Evolutionary conservation across 2,888 invertebrate genomes (phyloP).

Genomic region (Elysia crispata): DNA sequence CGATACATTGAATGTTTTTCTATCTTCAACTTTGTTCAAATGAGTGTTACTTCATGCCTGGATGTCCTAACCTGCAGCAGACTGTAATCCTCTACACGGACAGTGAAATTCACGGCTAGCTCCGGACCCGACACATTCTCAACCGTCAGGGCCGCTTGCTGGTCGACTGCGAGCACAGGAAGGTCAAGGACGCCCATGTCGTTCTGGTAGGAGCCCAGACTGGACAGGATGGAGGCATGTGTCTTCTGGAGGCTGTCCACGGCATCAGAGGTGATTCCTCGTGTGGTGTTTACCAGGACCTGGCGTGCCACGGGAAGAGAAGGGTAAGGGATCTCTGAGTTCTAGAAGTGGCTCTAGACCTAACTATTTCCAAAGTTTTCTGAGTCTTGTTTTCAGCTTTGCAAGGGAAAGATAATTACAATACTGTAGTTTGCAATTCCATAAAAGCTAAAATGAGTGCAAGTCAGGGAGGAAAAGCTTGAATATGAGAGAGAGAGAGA

Average conservation of each 20-base stretch:
- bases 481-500: no score
- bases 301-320: not conserved
- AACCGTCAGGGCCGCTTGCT: not conserved
- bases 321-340: no score
- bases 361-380: not conserved
- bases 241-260: not conserved
- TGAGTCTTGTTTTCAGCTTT: no score
- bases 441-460: no score
- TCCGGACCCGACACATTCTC: constrained; percentile 24
- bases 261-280: constrained; percentile 9
- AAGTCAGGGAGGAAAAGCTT: no score
- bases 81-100: constrained; percentile 52
- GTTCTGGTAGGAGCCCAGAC: constrained; percentile 49
- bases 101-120: constrained; percentile 29
- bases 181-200: constrained; percentile 37
- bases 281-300: constrained; percentile 17
- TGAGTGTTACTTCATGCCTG: not conserved
- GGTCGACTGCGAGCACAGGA: constrained; percentile 7
- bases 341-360: no score
- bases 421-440: no score
- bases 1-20: not conserved
- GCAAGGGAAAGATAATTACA: no score
- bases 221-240: not conserved
- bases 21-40: no score
- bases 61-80: constrained; percentile 38